These are phyloP conservation scores for Aradophagus sp. DNA, from an alignment of 1,140 invertebrate genomes.

Conservation along the genomic window DNA sequence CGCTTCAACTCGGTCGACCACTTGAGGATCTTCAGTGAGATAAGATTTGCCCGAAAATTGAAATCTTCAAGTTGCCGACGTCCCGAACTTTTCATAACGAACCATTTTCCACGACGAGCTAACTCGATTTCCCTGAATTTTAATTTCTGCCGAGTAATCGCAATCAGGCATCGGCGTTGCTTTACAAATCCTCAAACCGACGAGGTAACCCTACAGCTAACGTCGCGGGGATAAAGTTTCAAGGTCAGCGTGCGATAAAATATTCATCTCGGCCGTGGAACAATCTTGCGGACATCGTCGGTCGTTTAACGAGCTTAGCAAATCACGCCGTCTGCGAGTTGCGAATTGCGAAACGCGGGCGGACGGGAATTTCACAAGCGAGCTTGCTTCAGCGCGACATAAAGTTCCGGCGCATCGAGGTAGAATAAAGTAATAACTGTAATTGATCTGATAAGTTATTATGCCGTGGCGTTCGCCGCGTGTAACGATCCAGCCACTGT, in stretches of 20 bases:
- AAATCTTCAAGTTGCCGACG: neutral
- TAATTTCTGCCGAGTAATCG: slow-evolving; percentile 1
- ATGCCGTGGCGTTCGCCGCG: slow-evolving; percentile 35
- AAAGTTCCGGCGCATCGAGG: slow-evolving; percentile 62
- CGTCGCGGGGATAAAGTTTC: too few relatives aligned
- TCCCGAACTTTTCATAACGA: slow-evolving; percentile 2
- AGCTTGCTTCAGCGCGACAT: slow-evolving; percentile 64
- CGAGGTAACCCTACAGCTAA: too few relatives aligned
- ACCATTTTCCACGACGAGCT: neutral
- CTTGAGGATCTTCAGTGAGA: slow-evolving; percentile 21
- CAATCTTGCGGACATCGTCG: slow-evolving; percentile 37
- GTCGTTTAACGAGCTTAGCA: slow-evolving; percentile 49
- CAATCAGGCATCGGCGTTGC: neutral
- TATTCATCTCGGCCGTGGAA: slow-evolving; percentile 52
- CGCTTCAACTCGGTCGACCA: slow-evolving; percentile 29
- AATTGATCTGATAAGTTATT: slow-evolving; percentile 74
- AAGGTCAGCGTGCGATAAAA: slow-evolving; percentile 52
- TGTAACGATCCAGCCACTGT: slow-evolving; percentile 35
- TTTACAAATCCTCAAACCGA: too few relatives aligned
- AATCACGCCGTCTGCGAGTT: slow-evolving; percentile 48
- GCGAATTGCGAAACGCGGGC: slow-evolving; percentile 52
- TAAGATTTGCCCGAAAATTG: slow-evolving; percentile 9
- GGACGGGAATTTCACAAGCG: slow-evolving; percentile 61
- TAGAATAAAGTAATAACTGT: slow-evolving; percentile 72
- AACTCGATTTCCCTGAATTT: neutral